Conservation (phyloP, 2,797 vertebrate species). For the Danio jaintianensis region DNA sequence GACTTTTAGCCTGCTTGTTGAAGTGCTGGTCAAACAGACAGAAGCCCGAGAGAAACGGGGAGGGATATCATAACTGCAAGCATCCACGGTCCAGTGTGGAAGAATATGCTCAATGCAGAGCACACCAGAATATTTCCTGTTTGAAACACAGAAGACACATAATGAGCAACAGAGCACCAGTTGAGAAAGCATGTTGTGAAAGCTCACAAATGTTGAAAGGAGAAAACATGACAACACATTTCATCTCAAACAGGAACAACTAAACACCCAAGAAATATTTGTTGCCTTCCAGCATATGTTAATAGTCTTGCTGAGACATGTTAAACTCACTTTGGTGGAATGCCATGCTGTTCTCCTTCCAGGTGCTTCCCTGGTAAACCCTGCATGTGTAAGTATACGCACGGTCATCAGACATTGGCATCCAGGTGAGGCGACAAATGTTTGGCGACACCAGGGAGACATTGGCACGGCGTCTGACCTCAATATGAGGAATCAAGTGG, state of each 20-base stretch:
- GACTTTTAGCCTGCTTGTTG: not conserved
- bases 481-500: slow-evolving; percentile 70
- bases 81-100: slow-evolving; percentile 71
- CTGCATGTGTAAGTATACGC: slow-evolving; percentile 84
- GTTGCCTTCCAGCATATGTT: not conserved
- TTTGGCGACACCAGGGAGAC: slow-evolving; percentile 76
- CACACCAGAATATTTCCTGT: slow-evolving; percentile 81
- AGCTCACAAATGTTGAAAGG: not conserved
- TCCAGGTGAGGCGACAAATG: slow-evolving; percentile 82
- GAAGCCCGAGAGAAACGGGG: slow-evolving; percentile 71
- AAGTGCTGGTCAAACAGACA: slow-evolving; percentile 68
- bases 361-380: slow-evolving; percentile 78
- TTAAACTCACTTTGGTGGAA: slow-evolving; percentile 79
- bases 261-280: not conserved
- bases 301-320: not conserved
- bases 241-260: not conserved
- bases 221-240: not conserved
- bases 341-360: slow-evolving; percentile 85
- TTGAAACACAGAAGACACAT: slow-evolving; percentile 21
- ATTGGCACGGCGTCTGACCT: slow-evolving; percentile 78
- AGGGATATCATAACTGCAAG: slow-evolving; percentile 74
- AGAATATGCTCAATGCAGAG: slow-evolving; percentile 75
- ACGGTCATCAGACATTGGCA: slow-evolving; percentile 78
- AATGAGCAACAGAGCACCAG: not conserved
- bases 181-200: not conserved